Percentiles rank a stretch among this genome's conserved stretches.
These are phyloP conservation scores for Lontra canadensis DNA, from an alignment of 2,113 vertebrate genomes.

Conservation along the genomic window DNA sequence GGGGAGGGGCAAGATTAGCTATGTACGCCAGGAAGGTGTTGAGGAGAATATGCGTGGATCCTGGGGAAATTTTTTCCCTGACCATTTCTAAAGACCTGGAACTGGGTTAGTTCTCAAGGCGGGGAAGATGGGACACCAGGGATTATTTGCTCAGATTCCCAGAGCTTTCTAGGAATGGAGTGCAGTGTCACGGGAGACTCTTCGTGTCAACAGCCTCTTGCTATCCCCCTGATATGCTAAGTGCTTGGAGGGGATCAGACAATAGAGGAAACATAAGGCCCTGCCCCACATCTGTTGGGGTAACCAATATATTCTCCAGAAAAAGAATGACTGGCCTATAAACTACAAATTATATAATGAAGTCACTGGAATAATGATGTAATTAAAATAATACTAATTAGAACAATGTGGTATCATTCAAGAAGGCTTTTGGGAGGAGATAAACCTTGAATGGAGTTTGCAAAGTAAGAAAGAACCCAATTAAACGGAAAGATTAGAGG, in stretches of 20 bases:
- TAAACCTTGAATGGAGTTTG: constrained; percentile 12
- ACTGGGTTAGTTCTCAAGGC: background rate
- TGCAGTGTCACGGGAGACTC: background rate
- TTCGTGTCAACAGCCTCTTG: background rate
- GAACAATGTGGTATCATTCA: background rate
- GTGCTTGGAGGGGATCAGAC: background rate
- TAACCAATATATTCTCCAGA: background rate
- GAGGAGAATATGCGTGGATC: background rate
- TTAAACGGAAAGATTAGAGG: background rate
- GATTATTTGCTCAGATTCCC: background rate
- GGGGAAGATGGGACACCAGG: background rate
- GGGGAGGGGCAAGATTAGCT: background rate
- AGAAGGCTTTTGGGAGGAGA: background rate
- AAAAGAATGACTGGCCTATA: background rate
- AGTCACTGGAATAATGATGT: background rate
- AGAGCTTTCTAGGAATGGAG: constrained; percentile 8
- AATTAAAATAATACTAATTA: constrained; percentile 42
- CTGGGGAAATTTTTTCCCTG: background rate
- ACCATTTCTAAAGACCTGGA: background rate
- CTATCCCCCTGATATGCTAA: background rate
- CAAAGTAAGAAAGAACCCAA: background rate
- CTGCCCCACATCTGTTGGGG: background rate
- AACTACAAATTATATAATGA: background rate
- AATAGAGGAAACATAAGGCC: background rate
- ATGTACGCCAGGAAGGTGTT: background rate